Percentiles rank a stretch among this genome's conserved stretches.
Conservation (phyloP, 1,140 invertebrate species). For the Zaprionus gabonicus region DNA sequence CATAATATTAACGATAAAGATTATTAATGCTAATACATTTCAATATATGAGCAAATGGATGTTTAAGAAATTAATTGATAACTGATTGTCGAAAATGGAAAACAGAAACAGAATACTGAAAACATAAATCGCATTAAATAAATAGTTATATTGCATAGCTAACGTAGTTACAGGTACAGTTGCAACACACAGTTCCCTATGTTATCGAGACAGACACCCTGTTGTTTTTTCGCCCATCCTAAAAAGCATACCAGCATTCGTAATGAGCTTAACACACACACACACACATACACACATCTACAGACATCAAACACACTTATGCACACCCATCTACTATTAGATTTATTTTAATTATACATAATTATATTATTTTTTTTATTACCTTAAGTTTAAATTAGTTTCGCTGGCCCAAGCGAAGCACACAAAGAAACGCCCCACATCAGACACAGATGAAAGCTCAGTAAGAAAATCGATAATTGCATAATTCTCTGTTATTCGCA, state of each 20-base stretch:
- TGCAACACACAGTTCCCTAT: slow-evolving; percentile 9
- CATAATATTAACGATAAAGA: slow-evolving; percentile 20
- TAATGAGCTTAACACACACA: slow-evolving; percentile 41
- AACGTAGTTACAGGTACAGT: slow-evolving; percentile 44
- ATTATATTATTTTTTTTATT: slow-evolving; percentile 19
- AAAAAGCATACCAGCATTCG: slow-evolving; percentile 15
- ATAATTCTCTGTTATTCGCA: slow-evolving; percentile 1
- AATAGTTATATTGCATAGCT: slow-evolving; percentile 47
- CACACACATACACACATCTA: neutral
- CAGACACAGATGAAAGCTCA: slow-evolving; percentile 24
- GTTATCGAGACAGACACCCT: slow-evolving; percentile 32
- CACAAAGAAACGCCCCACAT: slow-evolving; percentile 7
- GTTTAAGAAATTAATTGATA: slow-evolving; percentile 36
- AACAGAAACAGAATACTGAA: slow-evolving; percentile 1
- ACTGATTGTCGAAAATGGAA: slow-evolving; percentile 18
- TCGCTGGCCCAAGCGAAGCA: slow-evolving; percentile 14
- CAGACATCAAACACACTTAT: slow-evolving; percentile 11
- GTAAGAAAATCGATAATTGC: slow-evolving; percentile 17
- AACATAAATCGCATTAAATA: slow-evolving; percentile 11
- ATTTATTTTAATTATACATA: slow-evolving; percentile 11
- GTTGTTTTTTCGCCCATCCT: slow-evolving; percentile 7
- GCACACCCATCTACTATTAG: slow-evolving; percentile 8
- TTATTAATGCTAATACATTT: slow-evolving; percentile 23
- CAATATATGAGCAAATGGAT: slow-evolving; percentile 32
- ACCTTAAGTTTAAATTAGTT: slow-evolving; percentile 13